A percentile compares a stretch with the other conserved stretches of the same genome.
Evolutionary conservation across 2,888 invertebrate species (phyloP).

Genomic region (Chamaedrilus cognettii): DNA sequence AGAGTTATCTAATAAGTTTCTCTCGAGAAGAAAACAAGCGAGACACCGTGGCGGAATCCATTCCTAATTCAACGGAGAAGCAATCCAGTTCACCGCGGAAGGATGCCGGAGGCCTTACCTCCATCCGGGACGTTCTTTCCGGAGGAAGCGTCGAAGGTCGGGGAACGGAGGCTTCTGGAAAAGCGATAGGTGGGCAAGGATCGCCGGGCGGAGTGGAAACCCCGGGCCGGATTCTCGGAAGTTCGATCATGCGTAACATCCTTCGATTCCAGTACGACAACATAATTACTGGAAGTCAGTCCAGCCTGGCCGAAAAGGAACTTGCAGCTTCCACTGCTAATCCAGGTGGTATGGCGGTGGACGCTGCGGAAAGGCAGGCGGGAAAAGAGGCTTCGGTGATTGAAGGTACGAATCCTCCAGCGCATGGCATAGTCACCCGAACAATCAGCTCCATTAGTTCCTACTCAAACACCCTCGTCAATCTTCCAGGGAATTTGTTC

Average conservation of each 20-base stretch:
- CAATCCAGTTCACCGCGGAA: too few relatives aligned
- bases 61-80: too few relatives aligned
- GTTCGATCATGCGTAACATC: constrained; percentile 12
- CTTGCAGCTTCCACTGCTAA: background rate
- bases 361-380: background rate
- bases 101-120: too few relatives aligned
- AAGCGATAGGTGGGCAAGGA: too few relatives aligned
- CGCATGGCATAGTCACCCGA: constrained; percentile 10
- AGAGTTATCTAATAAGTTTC: too few relatives aligned
- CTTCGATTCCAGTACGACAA: constrained; percentile 14
- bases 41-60: too few relatives aligned
- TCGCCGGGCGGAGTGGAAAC: too few relatives aligned
- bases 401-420: too few relatives aligned
- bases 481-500: constrained; percentile 7
- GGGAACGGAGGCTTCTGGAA: too few relatives aligned
- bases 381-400: background rate
- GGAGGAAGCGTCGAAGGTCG: too few relatives aligned
- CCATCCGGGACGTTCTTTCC: too few relatives aligned
- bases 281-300: background rate
- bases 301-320: background rate
- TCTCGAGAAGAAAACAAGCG: too few relatives aligned
- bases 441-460: constrained; percentile 12
- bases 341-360: background rate
- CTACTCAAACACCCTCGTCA: constrained; percentile 14
- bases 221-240: background rate